Base-by-base conservation (phyloP, 2,888 invertebrate species). In the Mesorhabditis belari region DNA sequence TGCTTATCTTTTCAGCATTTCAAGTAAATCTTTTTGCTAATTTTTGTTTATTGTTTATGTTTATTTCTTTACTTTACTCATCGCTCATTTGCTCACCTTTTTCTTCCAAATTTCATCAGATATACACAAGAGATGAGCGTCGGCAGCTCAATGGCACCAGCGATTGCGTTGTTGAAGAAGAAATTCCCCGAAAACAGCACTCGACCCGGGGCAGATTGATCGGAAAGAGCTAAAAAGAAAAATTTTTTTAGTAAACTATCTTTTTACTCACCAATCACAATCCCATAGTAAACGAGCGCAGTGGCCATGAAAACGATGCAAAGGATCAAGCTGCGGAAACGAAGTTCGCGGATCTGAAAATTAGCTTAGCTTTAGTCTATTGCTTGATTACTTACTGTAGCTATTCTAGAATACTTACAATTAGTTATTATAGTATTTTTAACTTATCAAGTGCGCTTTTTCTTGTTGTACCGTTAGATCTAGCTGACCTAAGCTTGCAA, bases 271-370 rank as follows among this genome's bases (percentile, higher is more conserved):
- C 70, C 77, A 60, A 81, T 77, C 21, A 81, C 77, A 25, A 81
- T 60, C 27, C 81, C 81, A 61, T 81, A 81, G 70, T 81, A 81
- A 23, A 81, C 81, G 9, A 80, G 69, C 5, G 80, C 81, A 5
- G 80, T 80, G 5, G 80, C 80, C 44, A 79, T 74, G 75, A 81
- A 80, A n/a, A 80, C 74, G 12, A 76, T 66, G 61, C 77, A 77
- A 19, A 81, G 66, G 50, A 76, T 74, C 9, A 73, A 64, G 5
- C 78, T 81, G 19, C 81, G 68, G 51, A 66, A 71, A 17, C 71
- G 64, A 5, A 71, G 63, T 53, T 69, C 71, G 44, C 63, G 63
- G 55, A 66, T 71, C 19, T 62, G 60, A 58, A n/a, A n/a, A 35
- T 35, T n/a, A 35, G 44, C 12, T 17, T 17, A n/a, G 12, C n/a